These are phyloP conservation scores for Heliocidaris erythrogramma DNA, from an alignment of 35 echinoderm and acorn worm species.

Conservation along the genomic window DNA sequence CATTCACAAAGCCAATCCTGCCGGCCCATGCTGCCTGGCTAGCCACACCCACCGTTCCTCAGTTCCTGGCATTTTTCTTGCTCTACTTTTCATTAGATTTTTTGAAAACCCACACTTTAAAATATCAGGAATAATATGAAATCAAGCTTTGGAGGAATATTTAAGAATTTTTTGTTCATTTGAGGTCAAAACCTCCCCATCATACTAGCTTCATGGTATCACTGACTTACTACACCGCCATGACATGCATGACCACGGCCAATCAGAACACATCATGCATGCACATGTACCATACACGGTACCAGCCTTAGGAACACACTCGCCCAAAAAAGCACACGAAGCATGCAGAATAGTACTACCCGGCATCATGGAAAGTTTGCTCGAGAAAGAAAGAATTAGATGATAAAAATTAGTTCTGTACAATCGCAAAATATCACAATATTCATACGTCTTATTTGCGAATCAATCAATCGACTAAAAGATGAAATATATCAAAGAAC, in stretches of 20 bases:
- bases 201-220: too few species aligned
- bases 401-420: neutral
- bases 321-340: neutral
- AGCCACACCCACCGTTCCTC: too few species aligned
- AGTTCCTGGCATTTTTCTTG: too few species aligned
- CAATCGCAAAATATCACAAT: neutral
- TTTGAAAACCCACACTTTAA: neutral
- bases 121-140: neutral
- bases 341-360: neutral
- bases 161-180: too few species aligned
- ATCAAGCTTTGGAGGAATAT: too few species aligned
- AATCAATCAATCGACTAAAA: neutral
- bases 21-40: too few species aligned
- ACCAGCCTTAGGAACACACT: neutral
- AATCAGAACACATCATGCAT: neutral
- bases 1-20: too few species aligned
- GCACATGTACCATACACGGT: neutral
- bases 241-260: too few species aligned
- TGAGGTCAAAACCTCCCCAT: too few species aligned
- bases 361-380: neutral
- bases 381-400: neutral
- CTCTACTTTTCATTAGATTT: neutral
- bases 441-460: neutral
- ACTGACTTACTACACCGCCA: too few species aligned
- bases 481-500: neutral